Evolutionary conservation across 2,113 vertebrate species (phyloP).

Genomic region (Rhizomys pruinosus): DNA sequence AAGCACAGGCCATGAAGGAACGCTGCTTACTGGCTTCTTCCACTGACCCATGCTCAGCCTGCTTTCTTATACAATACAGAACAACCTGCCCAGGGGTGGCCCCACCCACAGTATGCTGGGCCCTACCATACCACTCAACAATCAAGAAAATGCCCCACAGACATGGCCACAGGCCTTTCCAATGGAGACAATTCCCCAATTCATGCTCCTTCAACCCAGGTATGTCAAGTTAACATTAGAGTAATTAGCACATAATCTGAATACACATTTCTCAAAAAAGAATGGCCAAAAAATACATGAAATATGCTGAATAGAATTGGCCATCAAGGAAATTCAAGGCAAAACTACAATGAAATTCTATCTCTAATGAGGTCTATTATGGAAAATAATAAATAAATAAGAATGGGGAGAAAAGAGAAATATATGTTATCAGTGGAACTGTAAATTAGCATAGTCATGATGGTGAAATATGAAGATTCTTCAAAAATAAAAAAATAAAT

Average conservation of each 20-base stretch:
- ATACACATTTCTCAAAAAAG: not conserved
- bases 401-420: not conserved
- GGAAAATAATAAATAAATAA: not conserved
- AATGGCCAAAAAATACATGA: not conserved
- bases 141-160: too few species aligned
- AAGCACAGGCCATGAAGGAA: too few species aligned
- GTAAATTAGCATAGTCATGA: not conserved
- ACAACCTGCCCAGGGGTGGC: too few species aligned
- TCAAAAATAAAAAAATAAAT: not conserved
- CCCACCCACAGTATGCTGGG: too few species aligned
- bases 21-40: too few species aligned
- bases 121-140: too few species aligned
- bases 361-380: not conserved
- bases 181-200: too few species aligned
- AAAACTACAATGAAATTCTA: not conserved
- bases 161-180: too few species aligned
- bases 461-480: not conserved
- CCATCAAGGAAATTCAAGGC: not conserved
- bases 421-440: not conserved
- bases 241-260: not conserved
- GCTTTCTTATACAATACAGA: too few species aligned
- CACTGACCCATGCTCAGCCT: too few species aligned
- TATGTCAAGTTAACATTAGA: too few species aligned
- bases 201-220: too few species aligned
- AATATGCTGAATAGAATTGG: not conserved